These are phyloP conservation scores for Diadegma fenestrale DNA, from an alignment of 2,888 invertebrate species.

Conservation along the genomic window DNA sequence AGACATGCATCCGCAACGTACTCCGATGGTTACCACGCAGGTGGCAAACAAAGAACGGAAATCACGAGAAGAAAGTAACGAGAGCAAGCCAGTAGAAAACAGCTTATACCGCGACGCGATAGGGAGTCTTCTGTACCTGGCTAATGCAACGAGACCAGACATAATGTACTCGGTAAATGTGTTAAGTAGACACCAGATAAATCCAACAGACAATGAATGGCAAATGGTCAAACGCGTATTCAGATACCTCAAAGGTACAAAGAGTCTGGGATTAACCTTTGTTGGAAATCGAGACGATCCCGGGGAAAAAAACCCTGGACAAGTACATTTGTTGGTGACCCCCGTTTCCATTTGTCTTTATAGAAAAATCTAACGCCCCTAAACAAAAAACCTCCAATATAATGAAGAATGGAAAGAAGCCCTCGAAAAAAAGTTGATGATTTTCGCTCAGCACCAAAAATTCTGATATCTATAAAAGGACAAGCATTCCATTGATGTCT, in stretches of 20 bases:
- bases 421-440: too few relatives aligned
- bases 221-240: slow-evolving; percentile 66
- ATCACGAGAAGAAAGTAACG: slow-evolving; percentile 23
- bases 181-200: slow-evolving; percentile 65
- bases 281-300: slow-evolving; percentile 37
- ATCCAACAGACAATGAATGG: slow-evolving; percentile 68
- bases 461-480: too few relatives aligned
- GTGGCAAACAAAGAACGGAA: slow-evolving; percentile 48
- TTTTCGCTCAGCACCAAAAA: too few relatives aligned
- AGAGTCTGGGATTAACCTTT: slow-evolving; percentile 53
- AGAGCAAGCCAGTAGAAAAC: slow-evolving; percentile 12
- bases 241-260: slow-evolving; percentile 64
- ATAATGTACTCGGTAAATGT: slow-evolving; percentile 66
- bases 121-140: slow-evolving; percentile 66
- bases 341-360: too few relatives aligned
- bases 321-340: too few relatives aligned
- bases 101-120: slow-evolving; percentile 61
- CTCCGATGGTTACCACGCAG: slow-evolving; percentile 62
- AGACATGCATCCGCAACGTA: slow-evolving; percentile 43
- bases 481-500: too few relatives aligned
- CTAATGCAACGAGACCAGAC: slow-evolving; percentile 66
- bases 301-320: too few relatives aligned
- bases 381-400: too few relatives aligned
- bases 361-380: too few relatives aligned
- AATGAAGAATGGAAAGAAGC: too few relatives aligned